Evolutionary conservation across 2,888 invertebrate species (phyloP), one percentile per base, ranked within the genome.

Genomic region (Nomada fabriciana): DNA sequence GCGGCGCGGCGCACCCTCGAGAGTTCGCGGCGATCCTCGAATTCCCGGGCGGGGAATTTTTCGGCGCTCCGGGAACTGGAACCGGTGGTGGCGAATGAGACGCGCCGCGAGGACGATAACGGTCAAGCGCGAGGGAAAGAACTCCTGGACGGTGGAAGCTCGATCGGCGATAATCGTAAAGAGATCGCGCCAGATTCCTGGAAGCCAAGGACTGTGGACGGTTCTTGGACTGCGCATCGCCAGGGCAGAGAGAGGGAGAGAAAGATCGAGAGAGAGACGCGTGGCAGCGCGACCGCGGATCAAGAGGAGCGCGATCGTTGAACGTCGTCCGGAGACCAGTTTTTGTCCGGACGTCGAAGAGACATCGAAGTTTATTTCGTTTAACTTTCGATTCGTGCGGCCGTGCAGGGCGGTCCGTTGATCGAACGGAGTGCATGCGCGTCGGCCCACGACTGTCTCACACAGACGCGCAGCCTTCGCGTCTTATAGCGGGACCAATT

Each of bases 401-500:
- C 77, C 82, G 80, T 73, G 87, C 88, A 89, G 89, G 87, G 89
- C 87, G 89, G 89, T 88, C 82, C 77, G 36, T 36, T 36, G 36
- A 36, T 36, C 36, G 83, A 10, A 29, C 20, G 25, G 59, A 10
- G 63, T 67, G 71, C 78, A 74, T 76, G 75, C 65, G 75, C 64
- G 70, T 60, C 36, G 43, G 55, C 23, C 70, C 59, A 3, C 64
- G 47, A 47, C n/a, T 61, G 69, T 85, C 83, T 73, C 80, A 76
- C 81, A 67, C 73, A 61, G 81, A 82, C 81, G 80, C 67, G 83
- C 72, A 75, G 78, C 84, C 87, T 88, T 89, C 82, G 83, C 87
- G 91, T 92, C 93, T 93, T 93, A 92, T 92, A 91, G 90, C 90
- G 86, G 88, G 89, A 87, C 92, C 93, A 93, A 93, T 93, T 93